Percentiles rank a stretch among this genome's conserved stretches.
These are phyloP conservation scores for Troglohyphantes excavatus DNA, from an alignment of 2,888 invertebrate species.

Conservation along the genomic window DNA sequence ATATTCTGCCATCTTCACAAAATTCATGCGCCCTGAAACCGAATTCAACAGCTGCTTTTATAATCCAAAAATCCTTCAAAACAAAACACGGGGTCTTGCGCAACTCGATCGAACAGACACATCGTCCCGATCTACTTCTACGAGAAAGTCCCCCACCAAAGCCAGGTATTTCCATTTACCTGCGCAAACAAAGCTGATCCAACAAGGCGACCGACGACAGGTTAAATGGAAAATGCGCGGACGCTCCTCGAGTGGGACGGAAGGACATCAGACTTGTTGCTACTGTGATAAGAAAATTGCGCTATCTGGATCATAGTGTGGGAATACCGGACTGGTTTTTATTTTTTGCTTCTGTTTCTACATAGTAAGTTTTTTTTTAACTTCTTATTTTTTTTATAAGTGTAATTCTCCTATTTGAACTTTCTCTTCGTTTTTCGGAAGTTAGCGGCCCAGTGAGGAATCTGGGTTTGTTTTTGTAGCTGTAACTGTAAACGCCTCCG, in stretches of 20 bases:
- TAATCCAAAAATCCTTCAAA: too few species aligned
- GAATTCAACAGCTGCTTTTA: too few species aligned
- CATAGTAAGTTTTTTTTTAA: conserved; percentile 25
- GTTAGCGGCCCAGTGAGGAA: background rate
- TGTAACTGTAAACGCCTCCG: too few species aligned
- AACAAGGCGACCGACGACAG: conserved; percentile 18
- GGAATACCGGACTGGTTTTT: conserved; percentile 18
- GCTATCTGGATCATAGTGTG: conserved; percentile 51
- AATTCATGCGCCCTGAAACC: too few species aligned
- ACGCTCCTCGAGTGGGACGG: background rate
- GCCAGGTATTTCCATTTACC: conserved; percentile 43
- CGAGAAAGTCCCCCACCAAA: conserved; percentile 13
- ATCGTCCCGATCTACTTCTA: conserved; percentile 20
- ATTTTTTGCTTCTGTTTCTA: background rate
- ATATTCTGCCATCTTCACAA: too few species aligned
- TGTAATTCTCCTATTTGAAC: background rate
- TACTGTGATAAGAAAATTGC: background rate
- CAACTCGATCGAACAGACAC: too few species aligned
- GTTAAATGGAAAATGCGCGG: background rate
- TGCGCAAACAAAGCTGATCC: conserved; percentile 69
- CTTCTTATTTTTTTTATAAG: background rate
- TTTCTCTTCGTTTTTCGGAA: background rate
- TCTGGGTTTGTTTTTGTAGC: too few species aligned
- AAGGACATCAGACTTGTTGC: background rate
- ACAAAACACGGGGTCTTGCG: conserved; percentile 10